Percentiles rank a stretch among this genome's conserved stretches.
These are phyloP conservation scores for Dasyprocta punctata DNA, from an alignment of 2,113 vertebrate genomes.

Conservation along the genomic window DNA sequence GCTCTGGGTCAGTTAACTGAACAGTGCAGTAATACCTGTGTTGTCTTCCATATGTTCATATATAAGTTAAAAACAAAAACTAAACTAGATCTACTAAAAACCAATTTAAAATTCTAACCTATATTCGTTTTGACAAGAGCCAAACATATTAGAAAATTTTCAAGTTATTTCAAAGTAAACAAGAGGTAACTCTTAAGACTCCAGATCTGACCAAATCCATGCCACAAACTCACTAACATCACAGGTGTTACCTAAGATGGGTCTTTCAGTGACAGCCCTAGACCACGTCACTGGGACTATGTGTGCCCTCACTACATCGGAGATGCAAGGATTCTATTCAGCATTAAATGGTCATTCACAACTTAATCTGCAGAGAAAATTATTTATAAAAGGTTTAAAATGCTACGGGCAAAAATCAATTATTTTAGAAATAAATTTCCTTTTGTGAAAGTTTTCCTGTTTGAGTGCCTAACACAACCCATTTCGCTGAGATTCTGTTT, in stretches of 20 bases:
- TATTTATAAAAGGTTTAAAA: not conserved
- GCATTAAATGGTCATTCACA: not conserved
- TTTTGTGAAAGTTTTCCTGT: not conserved
- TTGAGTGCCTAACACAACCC: constrained; percentile 19
- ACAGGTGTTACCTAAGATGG: not conserved
- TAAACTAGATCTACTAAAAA: not conserved
- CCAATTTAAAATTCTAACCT: not conserved
- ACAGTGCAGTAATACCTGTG: not conserved
- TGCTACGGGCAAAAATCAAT: not conserved
- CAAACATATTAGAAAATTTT: constrained; percentile 39
- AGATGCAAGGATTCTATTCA: constrained; percentile 13
- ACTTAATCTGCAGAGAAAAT: constrained; percentile 4
- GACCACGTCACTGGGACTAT: not conserved
- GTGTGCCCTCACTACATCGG: not conserved
- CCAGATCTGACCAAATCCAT: not conserved
- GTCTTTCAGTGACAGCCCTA: not conserved
- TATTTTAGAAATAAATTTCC: not conserved
- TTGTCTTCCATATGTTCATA: not conserved
- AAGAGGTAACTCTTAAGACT: not conserved
- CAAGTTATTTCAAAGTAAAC: constrained; percentile 16
- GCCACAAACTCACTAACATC: not conserved
- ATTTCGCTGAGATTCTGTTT: not conserved
- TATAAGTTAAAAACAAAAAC: not conserved
- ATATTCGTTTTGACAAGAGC: not conserved
- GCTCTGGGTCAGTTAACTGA: not conserved